These are phyloP conservation scores for Cryptophagus acutangulus DNA, from an alignment of 2,888 invertebrate genomes.

Conservation along the genomic window DNA sequence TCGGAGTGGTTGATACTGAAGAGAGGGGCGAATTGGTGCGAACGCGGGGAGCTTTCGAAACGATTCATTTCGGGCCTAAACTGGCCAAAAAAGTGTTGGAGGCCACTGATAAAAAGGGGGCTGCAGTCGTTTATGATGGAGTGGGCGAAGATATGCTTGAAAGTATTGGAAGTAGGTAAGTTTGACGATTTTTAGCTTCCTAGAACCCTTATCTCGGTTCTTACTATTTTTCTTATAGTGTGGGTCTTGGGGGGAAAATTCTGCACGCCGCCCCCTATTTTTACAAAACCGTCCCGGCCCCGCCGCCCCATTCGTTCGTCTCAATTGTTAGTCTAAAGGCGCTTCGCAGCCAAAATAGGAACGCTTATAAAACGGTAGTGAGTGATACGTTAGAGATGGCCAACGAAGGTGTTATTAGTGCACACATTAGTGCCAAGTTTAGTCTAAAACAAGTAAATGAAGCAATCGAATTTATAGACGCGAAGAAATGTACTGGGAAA, in stretches of 20 bases:
- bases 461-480: constrained; percentile 54
- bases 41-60: constrained; percentile 60
- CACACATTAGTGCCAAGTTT: constrained; percentile 54
- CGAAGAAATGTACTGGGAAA: constrained; percentile 59
- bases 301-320: constrained; percentile 36
- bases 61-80: constrained; percentile 56
- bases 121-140: constrained; percentile 60
- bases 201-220: neutral
- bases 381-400: constrained; percentile 57
- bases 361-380: constrained; percentile 51
- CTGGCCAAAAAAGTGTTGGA: constrained; percentile 53
- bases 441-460: constrained; percentile 56
- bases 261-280: constrained; percentile 36
- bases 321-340: constrained; percentile 38
- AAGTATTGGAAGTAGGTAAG: constrained; percentile 56
- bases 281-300: constrained; percentile 35
- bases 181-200: neutral
- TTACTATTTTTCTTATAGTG: constrained; percentile 43
- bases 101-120: constrained; percentile 56
- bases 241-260: constrained; percentile 52
- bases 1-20: constrained; percentile 63
- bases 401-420: constrained; percentile 58
- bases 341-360: constrained; percentile 48
- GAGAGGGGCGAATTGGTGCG: constrained; percentile 55
- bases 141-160: constrained; percentile 59